Percentiles rank a stretch among this genome's conserved stretches.
Conservation (phyloP, 1,140 invertebrate genomes). For the Choristoneura fumiferana region DNA sequence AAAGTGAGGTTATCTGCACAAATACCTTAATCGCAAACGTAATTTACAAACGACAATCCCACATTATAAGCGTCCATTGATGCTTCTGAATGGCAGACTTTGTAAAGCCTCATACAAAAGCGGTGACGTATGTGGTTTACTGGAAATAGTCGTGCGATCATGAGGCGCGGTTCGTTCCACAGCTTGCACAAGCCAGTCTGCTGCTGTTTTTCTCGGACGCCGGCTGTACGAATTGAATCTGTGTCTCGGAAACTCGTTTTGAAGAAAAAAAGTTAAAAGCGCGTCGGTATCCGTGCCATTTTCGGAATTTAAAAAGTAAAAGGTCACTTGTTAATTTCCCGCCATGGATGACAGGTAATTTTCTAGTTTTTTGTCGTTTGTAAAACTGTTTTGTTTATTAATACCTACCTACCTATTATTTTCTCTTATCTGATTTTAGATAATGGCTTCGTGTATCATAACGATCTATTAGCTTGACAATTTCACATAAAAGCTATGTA, state of each 20-base stretch:
- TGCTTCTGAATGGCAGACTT: background rate
- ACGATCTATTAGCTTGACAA: slow-evolving; percentile 5
- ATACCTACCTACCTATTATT: background rate
- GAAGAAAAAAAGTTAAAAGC: slow-evolving; percentile 29
- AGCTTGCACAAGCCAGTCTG: slow-evolving; percentile 31
- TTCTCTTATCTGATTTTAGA: slow-evolving; percentile 1
- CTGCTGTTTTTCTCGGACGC: slow-evolving; percentile 38
- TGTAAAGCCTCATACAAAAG: background rate
- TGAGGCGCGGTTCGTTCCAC: background rate
- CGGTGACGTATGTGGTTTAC: background rate
- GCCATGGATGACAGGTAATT: slow-evolving; percentile 56
- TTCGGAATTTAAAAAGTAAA: slow-evolving; percentile 33
- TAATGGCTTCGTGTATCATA: slow-evolving; percentile 8
- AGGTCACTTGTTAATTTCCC: slow-evolving; percentile 26
- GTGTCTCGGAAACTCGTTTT: slow-evolving; percentile 37
- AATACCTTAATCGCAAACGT: background rate
- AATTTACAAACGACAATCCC: background rate
- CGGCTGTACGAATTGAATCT: slow-evolving; percentile 40
- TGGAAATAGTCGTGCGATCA: background rate
- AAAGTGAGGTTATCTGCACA: slow-evolving; percentile 1
- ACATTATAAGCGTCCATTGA: background rate
- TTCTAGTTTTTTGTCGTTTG: slow-evolving; percentile 20
- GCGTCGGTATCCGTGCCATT: slow-evolving; percentile 24
- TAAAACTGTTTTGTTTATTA: background rate
- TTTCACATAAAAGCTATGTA: slow-evolving; percentile 8